Percentiles rank a stretch among this genome's conserved stretches.
phyloP scores from a whole-genome alignment of 2,888 invertebrate species.

The Malthinus seriepunctatus region DNA sequence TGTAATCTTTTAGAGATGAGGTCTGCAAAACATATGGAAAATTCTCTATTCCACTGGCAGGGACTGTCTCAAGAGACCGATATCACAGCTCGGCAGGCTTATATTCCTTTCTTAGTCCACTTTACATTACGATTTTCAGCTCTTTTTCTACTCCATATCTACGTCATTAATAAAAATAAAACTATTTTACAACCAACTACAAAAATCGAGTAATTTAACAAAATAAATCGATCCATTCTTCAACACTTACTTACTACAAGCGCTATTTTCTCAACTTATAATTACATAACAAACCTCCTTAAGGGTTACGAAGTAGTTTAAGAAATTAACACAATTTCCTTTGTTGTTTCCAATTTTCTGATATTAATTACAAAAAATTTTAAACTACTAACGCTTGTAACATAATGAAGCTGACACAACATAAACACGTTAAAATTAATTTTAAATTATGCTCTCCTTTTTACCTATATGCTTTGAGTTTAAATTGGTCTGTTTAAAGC shows the following conservation, averaged over 20 bases:
- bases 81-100: constrained; percentile 32
- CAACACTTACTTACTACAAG: too few species aligned
- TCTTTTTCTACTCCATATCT: constrained; percentile 29
- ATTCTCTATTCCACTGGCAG: constrained; percentile 24
- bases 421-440: too few species aligned
- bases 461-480: too few species aligned
- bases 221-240: neutral
- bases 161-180: constrained; percentile 13
- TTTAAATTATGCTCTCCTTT: too few species aligned
- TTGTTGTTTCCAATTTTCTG: neutral
- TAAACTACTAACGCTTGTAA: constrained; percentile 1
- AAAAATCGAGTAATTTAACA: neutral
- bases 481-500: too few species aligned
- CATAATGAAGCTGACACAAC: neutral
- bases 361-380: neutral
- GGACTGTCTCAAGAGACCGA: constrained; percentile 26
- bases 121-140: constrained; percentile 21
- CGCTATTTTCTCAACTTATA: neutral
- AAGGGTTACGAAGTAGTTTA: too few species aligned
- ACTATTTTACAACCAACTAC: neutral
- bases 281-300: neutral
- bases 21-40: constrained; percentile 18
- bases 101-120: constrained; percentile 21
- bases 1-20: constrained; percentile 13
- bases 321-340: too few species aligned